Evolutionary conservation across 2,888 invertebrate genomes (phyloP).

Genomic region (Cephonodes hylas): DNA sequence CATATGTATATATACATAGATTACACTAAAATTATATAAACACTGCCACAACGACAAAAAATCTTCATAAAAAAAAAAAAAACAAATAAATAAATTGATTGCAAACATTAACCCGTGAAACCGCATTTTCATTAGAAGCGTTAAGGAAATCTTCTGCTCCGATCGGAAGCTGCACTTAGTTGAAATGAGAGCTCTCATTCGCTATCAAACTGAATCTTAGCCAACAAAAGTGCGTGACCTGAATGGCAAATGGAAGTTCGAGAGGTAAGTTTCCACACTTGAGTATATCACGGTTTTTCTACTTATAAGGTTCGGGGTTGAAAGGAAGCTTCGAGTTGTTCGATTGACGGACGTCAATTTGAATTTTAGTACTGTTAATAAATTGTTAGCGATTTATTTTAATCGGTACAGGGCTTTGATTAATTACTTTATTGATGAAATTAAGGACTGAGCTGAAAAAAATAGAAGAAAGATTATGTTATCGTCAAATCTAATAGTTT

Average conservation of each 20-base stretch:
- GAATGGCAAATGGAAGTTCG: constrained; percentile 23
- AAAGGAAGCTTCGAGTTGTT: not conserved
- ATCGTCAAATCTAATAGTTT: too few relatives aligned
- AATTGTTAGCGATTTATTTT: too few relatives aligned
- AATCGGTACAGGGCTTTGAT: too few relatives aligned
- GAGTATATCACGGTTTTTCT: not conserved
- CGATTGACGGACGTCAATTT: too few relatives aligned
- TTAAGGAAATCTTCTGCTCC: not conserved
- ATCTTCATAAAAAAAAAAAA: not conserved
- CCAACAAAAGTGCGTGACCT: constrained; percentile 32
- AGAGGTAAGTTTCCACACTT: not conserved
- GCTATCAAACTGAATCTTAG: constrained; percentile 35
- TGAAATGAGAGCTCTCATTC: constrained; percentile 28
- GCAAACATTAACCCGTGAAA: not conserved
- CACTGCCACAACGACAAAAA: too few relatives aligned
- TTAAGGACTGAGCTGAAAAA: too few relatives aligned
- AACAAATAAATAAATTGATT: not conserved
- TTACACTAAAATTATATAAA: too few relatives aligned
- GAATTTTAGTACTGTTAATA: too few relatives aligned
- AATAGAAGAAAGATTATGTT: too few relatives aligned
- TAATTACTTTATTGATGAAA: too few relatives aligned
- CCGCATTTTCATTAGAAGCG: not conserved
- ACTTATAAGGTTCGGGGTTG: too few relatives aligned
- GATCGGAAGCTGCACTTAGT: constrained; percentile 26
- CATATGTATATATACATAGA: too few relatives aligned